Evolutionary conservation across 92 coral and sea anemone genomes (phyloP).

Genomic region (Desmophyllum pertusum): DNA sequence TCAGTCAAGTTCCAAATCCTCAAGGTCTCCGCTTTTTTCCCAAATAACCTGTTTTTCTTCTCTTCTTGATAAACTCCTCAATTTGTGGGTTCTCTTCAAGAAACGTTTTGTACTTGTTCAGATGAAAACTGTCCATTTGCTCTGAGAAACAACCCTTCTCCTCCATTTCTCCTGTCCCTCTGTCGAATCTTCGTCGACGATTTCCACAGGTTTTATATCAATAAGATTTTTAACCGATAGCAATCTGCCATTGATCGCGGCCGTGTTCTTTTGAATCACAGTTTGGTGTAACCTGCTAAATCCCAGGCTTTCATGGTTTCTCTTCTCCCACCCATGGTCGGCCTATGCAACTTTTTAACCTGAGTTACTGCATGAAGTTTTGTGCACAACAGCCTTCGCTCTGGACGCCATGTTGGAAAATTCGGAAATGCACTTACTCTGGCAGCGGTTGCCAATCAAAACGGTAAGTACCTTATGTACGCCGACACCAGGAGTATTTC

Average conservation of each 20-base stretch:
- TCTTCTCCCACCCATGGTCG: constrained; percentile 98
- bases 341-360: constrained; percentile 85
- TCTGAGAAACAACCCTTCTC: constrained; percentile 68
- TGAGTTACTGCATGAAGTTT: constrained; percentile 92
- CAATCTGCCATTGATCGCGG: constrained; percentile 88
- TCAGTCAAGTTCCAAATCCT: neutral
- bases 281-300: constrained; percentile 86
- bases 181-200: constrained; percentile 34
- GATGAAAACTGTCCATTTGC: constrained; percentile 84
- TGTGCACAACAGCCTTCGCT: constrained; percentile 52
- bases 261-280: constrained; percentile 90
- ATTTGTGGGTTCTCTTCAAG: constrained; percentile 54
- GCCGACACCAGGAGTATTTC: too few relatives aligned
- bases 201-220: constrained; percentile 74
- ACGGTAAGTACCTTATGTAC: neutral
- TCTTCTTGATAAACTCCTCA: constrained; percentile 20
- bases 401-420: constrained; percentile 84
- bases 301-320: constrained; percentile 89
- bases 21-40: constrained; percentile 24
- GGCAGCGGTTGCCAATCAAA: neutral
- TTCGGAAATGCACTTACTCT: neutral
- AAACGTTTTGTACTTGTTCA: constrained; percentile 61
- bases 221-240: constrained; percentile 86
- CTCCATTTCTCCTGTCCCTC: constrained; percentile 26
- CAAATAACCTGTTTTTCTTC: constrained; percentile 34